Base-by-base conservation (phyloP, 1,140 invertebrate species). In the Drosophila kikkawai region DNA sequence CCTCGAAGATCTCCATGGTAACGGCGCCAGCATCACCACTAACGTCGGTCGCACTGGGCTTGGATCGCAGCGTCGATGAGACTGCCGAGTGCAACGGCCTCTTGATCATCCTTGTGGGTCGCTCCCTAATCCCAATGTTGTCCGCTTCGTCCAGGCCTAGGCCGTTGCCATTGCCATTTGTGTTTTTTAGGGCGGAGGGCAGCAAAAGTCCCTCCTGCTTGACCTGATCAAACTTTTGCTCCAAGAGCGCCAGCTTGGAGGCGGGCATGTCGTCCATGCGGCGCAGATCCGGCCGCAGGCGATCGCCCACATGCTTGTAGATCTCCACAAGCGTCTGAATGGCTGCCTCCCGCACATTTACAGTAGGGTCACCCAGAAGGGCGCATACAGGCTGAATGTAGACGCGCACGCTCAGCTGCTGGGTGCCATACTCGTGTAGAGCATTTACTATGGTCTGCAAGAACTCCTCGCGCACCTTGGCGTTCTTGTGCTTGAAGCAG, bases 301-400 rank as follows among this genome's bases (percentile, higher is more conserved):
- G 95, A 92, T 99, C 98, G 51, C 98, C 98, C 55, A 99, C 97
- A 93, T 99, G 98, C 88, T 97, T 95, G 93, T 99, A 99, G 32
- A 99, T 96, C 92, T 98, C 97, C 19, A 98, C 96, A 44, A 99
- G 91, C 7, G 98, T 96, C 80, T 95, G 95, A 81, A 97, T 95
- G 5, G 98, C 97, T 15, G 96, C 96, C 91, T 99, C 98, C 36
- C 98, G 93, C 37, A 98, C 98, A 71, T 96, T 95, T 17, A 95
- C 95, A 73, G 96, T 97, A n/a, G 97, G 97, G 94, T 99, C 98
- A 2, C 96, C 96, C n/a, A 98, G 93, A 59, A 98, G 93, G 85
- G 96, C 96, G 5, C 97, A 96, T 41, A 99, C 95, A 65, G 95
- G 95, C 2, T 97, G 96, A 76, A 98, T 96, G 19, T 98, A 95